A percentile compares a stretch with the other conserved stretches of the same genome.
phyloP scores from a whole-genome alignment of 2,113 vertebrate genomes.

The Silurus asotus region DNA sequence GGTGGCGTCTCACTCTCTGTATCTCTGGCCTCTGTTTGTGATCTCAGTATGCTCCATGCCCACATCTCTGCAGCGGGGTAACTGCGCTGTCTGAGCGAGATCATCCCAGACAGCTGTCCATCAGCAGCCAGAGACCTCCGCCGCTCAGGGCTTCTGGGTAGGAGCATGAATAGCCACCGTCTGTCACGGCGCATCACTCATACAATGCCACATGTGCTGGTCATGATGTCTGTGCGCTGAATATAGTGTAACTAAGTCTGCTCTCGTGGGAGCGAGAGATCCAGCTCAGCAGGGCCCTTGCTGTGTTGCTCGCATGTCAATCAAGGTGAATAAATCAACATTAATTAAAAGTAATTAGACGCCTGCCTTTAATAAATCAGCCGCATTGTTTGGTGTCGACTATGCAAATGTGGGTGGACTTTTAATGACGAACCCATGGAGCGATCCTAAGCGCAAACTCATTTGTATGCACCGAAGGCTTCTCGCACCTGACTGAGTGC shows the following conservation, averaged over 20 bases:
- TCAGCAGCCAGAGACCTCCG: conserved; percentile 24
- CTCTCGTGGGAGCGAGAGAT: conserved; percentile 1
- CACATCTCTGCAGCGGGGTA: conserved; percentile 26
- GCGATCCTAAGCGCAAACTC: conserved; percentile 10
- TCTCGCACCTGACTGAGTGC: conserved; percentile 13
- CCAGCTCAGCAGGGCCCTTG: not conserved
- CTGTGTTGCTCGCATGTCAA: conserved; percentile 34
- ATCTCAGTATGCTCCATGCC: conserved; percentile 43
- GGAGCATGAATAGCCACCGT: conserved; percentile 41
- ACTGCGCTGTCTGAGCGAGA: conserved; percentile 34
- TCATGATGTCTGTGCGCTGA: conserved; percentile 18
- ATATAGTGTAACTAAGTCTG: conserved; percentile 5
- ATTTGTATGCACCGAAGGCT: conserved; percentile 37
- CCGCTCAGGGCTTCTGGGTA: conserved; percentile 23
- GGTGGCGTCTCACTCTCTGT: conserved; percentile 32
- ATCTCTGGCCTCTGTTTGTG: conserved; percentile 33
- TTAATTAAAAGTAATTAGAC: conserved; percentile 43
- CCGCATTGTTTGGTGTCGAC: conserved; percentile 35
- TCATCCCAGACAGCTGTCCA: conserved; percentile 47
- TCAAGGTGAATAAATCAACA: conserved; percentile 46
- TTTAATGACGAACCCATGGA: conserved; percentile 24
- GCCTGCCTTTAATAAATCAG: conserved; percentile 42
- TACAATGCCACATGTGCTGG: conserved; percentile 8
- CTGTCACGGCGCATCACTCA: conserved; percentile 47
- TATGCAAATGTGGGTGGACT: conserved; percentile 36